A percentile compares a stretch with the other conserved stretches of the same genome.
phyloP scores from a whole-genome alignment of 64 coral and sea anemone species.

The Montipora efflorescens region DNA sequence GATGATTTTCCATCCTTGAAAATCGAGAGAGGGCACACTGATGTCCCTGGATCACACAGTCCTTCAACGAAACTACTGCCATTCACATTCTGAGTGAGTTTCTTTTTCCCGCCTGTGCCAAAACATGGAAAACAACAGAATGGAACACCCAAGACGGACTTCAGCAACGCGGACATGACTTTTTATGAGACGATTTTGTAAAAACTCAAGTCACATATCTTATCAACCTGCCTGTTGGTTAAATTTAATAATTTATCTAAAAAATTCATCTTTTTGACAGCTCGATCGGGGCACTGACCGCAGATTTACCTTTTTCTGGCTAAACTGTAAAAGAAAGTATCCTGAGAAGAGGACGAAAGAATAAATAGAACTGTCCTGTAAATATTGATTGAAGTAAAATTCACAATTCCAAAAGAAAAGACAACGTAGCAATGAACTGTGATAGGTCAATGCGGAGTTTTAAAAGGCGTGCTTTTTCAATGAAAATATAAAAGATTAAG shows the following conservation, averaged over 20 bases:
- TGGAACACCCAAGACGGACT: slow-evolving; percentile 9
- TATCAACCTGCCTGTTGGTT: too few species aligned
- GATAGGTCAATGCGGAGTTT: too few species aligned
- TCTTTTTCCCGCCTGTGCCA: not conserved
- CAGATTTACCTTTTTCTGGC: not conserved
- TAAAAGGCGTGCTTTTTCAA: too few species aligned
- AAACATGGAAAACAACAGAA: slow-evolving; percentile 43
- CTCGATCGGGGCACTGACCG: not conserved
- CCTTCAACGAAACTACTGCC: not conserved
- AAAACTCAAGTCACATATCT: not conserved
- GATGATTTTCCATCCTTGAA: not conserved
- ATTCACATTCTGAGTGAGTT: not conserved
- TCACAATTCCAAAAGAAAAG: too few species aligned
- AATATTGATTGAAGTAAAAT: too few species aligned
- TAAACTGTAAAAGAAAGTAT: too few species aligned
- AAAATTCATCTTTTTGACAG: not conserved
- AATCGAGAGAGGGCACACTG: not conserved
- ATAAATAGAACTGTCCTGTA: too few species aligned
- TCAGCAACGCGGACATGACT: not conserved
- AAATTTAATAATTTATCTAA: not conserved
- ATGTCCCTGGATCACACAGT: not conserved
- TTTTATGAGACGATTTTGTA: not conserved
- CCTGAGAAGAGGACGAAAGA: too few species aligned
- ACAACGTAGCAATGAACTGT: too few species aligned
- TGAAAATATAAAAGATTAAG: too few species aligned